phyloP scores from a whole-genome alignment of 2,797 vertebrate genomes.

The Rhinophrynus dorsalis region DNA sequence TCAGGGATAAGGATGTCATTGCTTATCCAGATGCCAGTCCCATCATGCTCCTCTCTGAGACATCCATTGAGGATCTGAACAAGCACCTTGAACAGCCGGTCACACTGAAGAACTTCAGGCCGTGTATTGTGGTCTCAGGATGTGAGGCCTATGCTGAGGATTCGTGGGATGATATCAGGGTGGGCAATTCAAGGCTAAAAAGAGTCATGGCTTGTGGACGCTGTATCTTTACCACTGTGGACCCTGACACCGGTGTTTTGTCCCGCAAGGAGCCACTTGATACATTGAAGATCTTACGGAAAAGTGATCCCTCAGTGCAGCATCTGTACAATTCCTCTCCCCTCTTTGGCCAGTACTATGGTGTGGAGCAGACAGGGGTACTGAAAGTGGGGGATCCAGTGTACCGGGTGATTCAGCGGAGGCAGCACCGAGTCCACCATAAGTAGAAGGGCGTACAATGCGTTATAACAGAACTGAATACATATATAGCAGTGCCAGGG shows the following conservation, averaged over 20 bases:
- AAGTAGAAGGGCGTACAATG: no score
- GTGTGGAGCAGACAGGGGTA: conserved; percentile 74
- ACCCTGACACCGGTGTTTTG: conserved; percentile 84
- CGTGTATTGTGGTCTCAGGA: conserved; percentile 82
- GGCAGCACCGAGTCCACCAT: no score
- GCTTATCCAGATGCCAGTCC: conserved; percentile 84
- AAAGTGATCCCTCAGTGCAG: conserved; percentile 78
- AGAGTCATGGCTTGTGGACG: conserved; percentile 53
- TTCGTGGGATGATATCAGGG: conserved; percentile 16
- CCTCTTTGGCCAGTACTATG: conserved; percentile 84
- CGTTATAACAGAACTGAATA: no score
- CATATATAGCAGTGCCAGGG: no score
- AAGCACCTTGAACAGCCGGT: conserved; percentile 74
- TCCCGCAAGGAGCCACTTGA: conserved; percentile 85
- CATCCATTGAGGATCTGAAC: conserved; percentile 84
- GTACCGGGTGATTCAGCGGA: conserved; percentile 76
- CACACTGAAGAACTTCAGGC: conserved; percentile 81
- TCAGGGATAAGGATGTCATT: conserved; percentile 61
- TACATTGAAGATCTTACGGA: conserved; percentile 87
- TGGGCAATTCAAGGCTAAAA: conserved; percentile 4
- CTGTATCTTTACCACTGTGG: conserved; percentile 86
- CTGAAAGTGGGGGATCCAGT: conserved; percentile 85
- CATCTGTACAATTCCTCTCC: conserved; percentile 76
- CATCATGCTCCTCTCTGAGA: conserved; percentile 82
- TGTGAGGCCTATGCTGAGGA: conserved; percentile 87